These are phyloP conservation scores for Embiotoca jacksoni DNA, from an alignment of 2,113 vertebrate genomes.

Conservation along the genomic window DNA sequence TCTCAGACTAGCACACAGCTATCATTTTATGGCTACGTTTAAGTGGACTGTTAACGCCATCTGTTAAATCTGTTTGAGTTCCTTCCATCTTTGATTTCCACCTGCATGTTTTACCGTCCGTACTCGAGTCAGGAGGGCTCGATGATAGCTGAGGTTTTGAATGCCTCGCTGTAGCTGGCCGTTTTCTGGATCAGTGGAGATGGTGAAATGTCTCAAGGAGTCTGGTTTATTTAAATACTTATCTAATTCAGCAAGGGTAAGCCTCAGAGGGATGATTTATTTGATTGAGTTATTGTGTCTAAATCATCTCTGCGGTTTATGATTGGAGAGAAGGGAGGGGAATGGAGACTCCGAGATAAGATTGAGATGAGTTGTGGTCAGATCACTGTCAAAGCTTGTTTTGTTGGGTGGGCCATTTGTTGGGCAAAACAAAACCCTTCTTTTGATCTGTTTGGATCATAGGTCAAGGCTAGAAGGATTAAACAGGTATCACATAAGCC, in stretches of 20 bases:
- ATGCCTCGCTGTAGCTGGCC: background rate
- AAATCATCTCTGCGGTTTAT: slow-evolving; percentile 47
- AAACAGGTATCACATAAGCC: slow-evolving; percentile 8
- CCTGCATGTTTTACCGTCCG: slow-evolving; percentile 36
- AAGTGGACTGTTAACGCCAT: slow-evolving; percentile 27
- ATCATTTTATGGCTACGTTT: slow-evolving; percentile 32
- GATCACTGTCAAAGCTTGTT: slow-evolving; percentile 36
- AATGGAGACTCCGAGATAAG: slow-evolving; percentile 30
- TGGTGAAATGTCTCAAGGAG: slow-evolving; percentile 9
- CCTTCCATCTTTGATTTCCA: slow-evolving; percentile 15
- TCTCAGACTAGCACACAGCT: slow-evolving; percentile 13
- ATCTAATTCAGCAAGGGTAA: slow-evolving; percentile 18
- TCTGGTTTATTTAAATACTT: slow-evolving; percentile 27
- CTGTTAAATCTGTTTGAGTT: slow-evolving; percentile 35
- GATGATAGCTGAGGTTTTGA: slow-evolving; percentile 8
- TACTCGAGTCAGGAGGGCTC: background rate
- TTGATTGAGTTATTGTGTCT: slow-evolving; percentile 8
- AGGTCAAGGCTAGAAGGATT: slow-evolving; percentile 17
- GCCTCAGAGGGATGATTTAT: slow-evolving; percentile 21
- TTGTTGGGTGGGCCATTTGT: slow-evolving; percentile 22
- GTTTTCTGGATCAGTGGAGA: slow-evolving; percentile 20
- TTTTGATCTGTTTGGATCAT: slow-evolving; percentile 27
- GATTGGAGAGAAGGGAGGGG: slow-evolving; percentile 15
- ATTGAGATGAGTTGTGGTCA: slow-evolving; percentile 45
- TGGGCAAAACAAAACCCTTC: slow-evolving; percentile 11